Conservation (phyloP, 2,113 vertebrate species). For the Melanotaenia duboulayi region DNA sequence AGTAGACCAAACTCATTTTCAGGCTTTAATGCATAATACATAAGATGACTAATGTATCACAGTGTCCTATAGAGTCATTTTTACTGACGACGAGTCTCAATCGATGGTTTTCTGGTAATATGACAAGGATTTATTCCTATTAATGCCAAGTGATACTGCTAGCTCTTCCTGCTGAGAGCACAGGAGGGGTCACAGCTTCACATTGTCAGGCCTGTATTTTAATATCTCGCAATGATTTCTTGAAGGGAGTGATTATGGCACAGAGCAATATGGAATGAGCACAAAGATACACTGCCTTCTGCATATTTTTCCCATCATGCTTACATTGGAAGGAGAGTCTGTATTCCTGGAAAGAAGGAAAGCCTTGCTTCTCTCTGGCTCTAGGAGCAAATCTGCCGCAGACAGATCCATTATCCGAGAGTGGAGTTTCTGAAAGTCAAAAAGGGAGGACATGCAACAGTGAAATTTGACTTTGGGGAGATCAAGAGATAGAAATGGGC, state of each 20-base stretch:
- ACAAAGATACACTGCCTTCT: background rate
- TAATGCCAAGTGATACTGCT: conserved; percentile 83
- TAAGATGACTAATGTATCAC: conserved; percentile 89
- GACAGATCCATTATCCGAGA: conserved; percentile 88
- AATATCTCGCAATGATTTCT: conserved; percentile 78
- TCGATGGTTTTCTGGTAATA: conserved; percentile 90
- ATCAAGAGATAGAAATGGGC: conserved; percentile 13
- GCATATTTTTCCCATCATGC: conserved; percentile 39
- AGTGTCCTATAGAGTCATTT: conserved; percentile 85
- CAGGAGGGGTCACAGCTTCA: conserved; percentile 57
- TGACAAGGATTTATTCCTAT: conserved; percentile 86
- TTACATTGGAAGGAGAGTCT: conserved; percentile 83
- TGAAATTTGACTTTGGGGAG: conserved; percentile 33
- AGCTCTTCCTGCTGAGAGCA: conserved; percentile 79
- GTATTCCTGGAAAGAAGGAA: conserved; percentile 75
- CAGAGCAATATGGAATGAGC: background rate
- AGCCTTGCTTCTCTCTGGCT: conserved; percentile 82
- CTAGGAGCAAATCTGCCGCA: conserved; percentile 86
- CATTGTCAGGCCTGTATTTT: conserved; percentile 72
- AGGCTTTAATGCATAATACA: conserved; percentile 91
- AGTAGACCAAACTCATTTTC: conserved; percentile 78
- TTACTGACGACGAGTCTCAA: conserved; percentile 85
- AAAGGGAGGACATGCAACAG: conserved; percentile 18
- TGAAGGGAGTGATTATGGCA: background rate
- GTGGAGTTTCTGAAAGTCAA: conserved; percentile 87